Percentiles rank a stretch among this genome's conserved stretches.
Evolutionary conservation across 2,797 vertebrate species (phyloP).

Genomic region (Cyprinella venusta): DNA sequence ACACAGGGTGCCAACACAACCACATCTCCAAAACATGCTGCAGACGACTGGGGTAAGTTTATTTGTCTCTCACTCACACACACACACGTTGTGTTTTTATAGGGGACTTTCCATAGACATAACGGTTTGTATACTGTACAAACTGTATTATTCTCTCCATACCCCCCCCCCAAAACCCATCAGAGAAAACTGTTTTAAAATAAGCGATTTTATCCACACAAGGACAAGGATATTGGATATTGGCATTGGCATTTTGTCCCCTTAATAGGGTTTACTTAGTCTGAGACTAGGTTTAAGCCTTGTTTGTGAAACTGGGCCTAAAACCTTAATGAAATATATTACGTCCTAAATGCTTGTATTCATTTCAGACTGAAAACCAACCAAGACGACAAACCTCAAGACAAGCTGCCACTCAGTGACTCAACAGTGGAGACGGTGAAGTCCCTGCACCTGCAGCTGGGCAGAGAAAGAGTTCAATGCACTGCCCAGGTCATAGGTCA

Average conservation of each 20-base stretch:
- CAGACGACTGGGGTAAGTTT: constrained; percentile 85
- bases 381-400: constrained; percentile 59
- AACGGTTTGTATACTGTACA: not conserved
- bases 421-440: constrained; percentile 71
- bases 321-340: not conserved
- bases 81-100: not conserved
- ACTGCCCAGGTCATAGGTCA: constrained; percentile 86
- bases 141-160: not conserved
- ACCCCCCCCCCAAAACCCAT: too few species aligned
- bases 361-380: constrained; percentile 70
- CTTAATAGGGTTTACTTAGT: too few species aligned
- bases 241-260: too few species aligned
- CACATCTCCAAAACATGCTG: constrained; percentile 87
- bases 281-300: too few species aligned
- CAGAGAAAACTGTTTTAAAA: too few species aligned
- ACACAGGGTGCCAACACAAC: constrained; percentile 87
- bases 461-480: constrained; percentile 82
- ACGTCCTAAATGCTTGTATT: constrained; percentile 48
- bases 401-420: constrained; percentile 36
- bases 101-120: not conserved
- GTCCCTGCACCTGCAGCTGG: constrained; percentile 84
- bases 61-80: constrained; percentile 12
- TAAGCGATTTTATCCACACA: too few species aligned
- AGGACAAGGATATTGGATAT: too few species aligned
- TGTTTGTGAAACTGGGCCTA: too few species aligned